Conservation (phyloP, 2,113 vertebrate genomes). For the Charadrius vociferus region DNA sequence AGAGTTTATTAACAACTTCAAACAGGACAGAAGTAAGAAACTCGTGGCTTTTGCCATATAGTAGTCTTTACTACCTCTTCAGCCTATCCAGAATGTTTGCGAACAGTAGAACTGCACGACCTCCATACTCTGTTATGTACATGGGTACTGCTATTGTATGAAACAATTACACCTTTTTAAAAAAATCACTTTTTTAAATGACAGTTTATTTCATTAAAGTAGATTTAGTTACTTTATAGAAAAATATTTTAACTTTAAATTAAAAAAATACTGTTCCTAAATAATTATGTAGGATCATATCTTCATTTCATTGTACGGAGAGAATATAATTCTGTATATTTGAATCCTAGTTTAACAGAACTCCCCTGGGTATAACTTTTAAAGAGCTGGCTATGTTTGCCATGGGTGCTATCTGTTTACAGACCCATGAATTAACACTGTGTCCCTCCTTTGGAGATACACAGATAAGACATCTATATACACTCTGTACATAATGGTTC, state of each 20-base stretch:
- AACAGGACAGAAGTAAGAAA: conserved; percentile 59
- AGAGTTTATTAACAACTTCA: conserved; percentile 37
- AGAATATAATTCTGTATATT: conserved; percentile 64
- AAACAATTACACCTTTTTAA: conserved; percentile 64
- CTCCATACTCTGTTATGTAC: conserved; percentile 68
- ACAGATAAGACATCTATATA: conserved; percentile 75
- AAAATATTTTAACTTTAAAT: conserved; percentile 70
- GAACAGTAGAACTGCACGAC: conserved; percentile 56
- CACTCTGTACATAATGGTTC: conserved; percentile 79
- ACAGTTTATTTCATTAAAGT: conserved; percentile 57
- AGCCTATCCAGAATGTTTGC: conserved; percentile 46
- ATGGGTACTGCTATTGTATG: conserved; percentile 56
- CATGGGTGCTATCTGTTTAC: conserved; percentile 68
- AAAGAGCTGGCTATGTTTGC: conserved; percentile 71
- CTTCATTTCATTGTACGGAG: conserved; percentile 34
- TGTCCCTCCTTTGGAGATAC: conserved; percentile 70
- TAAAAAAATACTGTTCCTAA: conserved; percentile 69
- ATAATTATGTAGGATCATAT: conserved; percentile 45
- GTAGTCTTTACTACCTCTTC: conserved; percentile 35
- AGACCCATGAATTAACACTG: conserved; percentile 63
- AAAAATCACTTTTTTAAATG: conserved; percentile 63
- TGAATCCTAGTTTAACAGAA: conserved; percentile 61
- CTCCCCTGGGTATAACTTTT: conserved; percentile 54
- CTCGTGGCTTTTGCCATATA: conserved; percentile 31
- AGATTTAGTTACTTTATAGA: conserved; percentile 65